These are phyloP conservation scores for Euthynnus affinis DNA, from an alignment of 2,797 vertebrate genomes.

Conservation along the genomic window DNA sequence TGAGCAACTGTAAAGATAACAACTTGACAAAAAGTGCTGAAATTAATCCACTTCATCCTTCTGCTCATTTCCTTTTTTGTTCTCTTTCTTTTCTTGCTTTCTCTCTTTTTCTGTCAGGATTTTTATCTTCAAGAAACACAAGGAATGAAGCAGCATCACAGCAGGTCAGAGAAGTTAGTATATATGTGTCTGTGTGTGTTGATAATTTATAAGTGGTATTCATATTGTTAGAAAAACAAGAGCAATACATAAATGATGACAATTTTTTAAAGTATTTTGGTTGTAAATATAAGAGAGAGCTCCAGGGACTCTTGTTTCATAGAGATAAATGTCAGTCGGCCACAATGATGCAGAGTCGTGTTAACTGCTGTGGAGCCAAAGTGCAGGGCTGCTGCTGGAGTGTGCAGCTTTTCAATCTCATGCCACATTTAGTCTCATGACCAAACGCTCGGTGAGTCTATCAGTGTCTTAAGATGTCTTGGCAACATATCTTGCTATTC, in stretches of 20 bases:
- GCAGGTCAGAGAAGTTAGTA: conserved; percentile 27
- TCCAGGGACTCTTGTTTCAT: no score
- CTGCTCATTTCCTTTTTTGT: not conserved
- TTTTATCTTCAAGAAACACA: not conserved
- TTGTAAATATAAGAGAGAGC: no score
- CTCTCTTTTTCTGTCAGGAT: conserved; percentile 13
- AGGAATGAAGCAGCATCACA: conserved; percentile 3
- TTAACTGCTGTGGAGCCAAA: no score
- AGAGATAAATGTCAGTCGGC: no score
- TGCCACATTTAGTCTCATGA: no score
- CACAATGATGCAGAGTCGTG: no score
- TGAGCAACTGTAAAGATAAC: not conserved
- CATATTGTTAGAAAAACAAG: not conserved
- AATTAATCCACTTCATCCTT: not conserved
- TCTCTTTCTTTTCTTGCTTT: not conserved
- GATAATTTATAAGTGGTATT: not conserved
- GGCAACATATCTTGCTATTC: no score
- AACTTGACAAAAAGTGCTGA: not conserved
- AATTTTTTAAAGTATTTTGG: not conserved
- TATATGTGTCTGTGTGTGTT: not conserved
- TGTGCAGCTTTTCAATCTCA: no score
- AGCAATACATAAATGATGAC: no score
- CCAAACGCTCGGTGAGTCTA: no score
- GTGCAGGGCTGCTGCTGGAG: no score
- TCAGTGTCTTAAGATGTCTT: no score